Evolutionary conservation across 2,888 invertebrate genomes (phyloP), one percentile per base, ranked within the genome.

Genomic region (Protophormia terraenovae): DNA sequence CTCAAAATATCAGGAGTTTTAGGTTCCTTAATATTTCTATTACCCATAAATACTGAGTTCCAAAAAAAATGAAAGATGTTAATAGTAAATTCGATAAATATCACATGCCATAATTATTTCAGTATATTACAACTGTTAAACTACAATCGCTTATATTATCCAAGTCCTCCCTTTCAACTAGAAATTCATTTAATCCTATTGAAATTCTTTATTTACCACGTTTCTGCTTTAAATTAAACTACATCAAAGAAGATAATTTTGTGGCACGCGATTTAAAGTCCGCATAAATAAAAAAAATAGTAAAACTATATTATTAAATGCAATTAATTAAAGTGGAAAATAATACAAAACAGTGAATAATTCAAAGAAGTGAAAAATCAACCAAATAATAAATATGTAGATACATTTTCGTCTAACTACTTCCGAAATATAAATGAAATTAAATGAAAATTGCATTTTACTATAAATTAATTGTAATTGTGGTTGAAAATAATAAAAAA

Each of bases 401-500:
- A 50, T 32, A 50, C 19, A 41, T 60, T 55, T 38, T 55, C 29
- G 47, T 47, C 47, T 69, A 35, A 47, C 45, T 58, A 77, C 67
- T 77, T 77, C 77, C 77, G 55, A 77, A 77, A 47, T 67, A 67
- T n/a, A n/a, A n/a, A 76, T 22, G 22, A 77, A 58, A 58, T 53
- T 10, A 55, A 35, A 58, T 32, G 29, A 67, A 77, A 47, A 67
- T 16, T 60, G 22, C 24, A 58, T 47, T 77, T 58, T 38, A 24
- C 55, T 12, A 67, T 45, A 67, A 78, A 69, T 76, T 53, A 50
- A 47, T 62, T 60, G 27, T 29, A 76, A 53, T 64, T 66, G 50
- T 19, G 14, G 7, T 64, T 53, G 8, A 29, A 22, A 38, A 38
- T 24, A 24, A 24, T 1, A 62, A 73, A 47, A 45, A 41, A 1